Conservation (phyloP, 2,888 invertebrate species). For the Oscheius sp. region DNA sequence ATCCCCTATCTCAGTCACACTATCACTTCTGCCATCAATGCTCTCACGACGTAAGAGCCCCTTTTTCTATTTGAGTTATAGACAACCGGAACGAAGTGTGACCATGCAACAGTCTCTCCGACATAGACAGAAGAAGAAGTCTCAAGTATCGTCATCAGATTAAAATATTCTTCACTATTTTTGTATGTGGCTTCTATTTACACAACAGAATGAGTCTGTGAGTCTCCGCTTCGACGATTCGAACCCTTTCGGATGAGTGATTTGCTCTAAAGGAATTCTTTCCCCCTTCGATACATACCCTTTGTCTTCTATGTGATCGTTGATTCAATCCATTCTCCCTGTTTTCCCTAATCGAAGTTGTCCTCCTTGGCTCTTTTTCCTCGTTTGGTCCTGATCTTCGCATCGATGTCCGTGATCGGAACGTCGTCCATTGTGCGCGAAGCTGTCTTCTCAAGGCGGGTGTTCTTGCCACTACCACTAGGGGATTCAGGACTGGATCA, state of each 20-base stretch:
- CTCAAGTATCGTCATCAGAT: no score
- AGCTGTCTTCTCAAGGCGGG: slow-evolving; percentile 61
- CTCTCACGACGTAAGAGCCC: neutral
- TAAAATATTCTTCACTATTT: no score
- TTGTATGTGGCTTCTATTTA: no score
- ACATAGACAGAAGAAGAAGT: neutral
- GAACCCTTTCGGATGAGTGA: slow-evolving; percentile 17
- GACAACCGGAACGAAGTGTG: neutral
- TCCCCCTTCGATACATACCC: neutral
- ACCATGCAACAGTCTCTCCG: slow-evolving; percentile 4
- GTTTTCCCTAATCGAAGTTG: slow-evolving; percentile 1
- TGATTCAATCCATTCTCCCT: neutral
- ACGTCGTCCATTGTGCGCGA: slow-evolving; percentile 48
- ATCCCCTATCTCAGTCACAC: slow-evolving; percentile 1
- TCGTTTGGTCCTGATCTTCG: slow-evolving; percentile 17
- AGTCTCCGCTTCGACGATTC: slow-evolving; percentile 45
- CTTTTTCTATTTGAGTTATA: neutral
- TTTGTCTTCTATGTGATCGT: neutral
- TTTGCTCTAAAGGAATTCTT: neutral
- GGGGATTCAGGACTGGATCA: slow-evolving; percentile 67
- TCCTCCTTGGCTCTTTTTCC: neutral
- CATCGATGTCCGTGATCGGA: slow-evolving; percentile 44
- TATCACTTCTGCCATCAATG: slow-evolving; percentile 3
- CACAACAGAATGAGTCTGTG: slow-evolving; percentile 52
- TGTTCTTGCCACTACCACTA: slow-evolving; percentile 66